Percentiles rank a stretch among this genome's conserved stretches.
Conservation (phyloP, 2,113 vertebrate genomes). For the Ammodytes dubius region DNA sequence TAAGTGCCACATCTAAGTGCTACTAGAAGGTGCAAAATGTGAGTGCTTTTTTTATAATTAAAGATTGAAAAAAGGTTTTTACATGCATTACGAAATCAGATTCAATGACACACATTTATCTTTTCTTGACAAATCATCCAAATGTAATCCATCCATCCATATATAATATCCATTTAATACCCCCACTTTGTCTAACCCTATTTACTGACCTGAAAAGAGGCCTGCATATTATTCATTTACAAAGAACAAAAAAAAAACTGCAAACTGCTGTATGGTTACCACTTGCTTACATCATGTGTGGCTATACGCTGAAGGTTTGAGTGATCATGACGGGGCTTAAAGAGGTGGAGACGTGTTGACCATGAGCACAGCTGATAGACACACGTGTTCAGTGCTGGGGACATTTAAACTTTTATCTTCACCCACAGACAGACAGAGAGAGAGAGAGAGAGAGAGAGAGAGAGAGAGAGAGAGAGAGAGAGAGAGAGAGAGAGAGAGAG, state of each 20-base stretch:
- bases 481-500: too few species aligned
- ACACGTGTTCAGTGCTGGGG: constrained; percentile 50
- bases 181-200: background rate
- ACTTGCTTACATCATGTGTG: background rate
- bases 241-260: background rate
- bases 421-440: background rate
- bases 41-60: too few species aligned
- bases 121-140: background rate
- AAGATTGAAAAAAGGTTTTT: background rate
- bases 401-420: constrained; percentile 77
- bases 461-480: too few species aligned
- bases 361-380: constrained; percentile 57
- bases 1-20: too few species aligned
- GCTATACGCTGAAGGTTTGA: background rate
- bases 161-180: background rate
- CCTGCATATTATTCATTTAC: background rate
- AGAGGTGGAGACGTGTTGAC: constrained; percentile 16
- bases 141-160: background rate
- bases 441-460: too few species aligned
- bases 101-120: background rate
- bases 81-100: too few species aligned
- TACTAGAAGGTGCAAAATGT: too few species aligned
- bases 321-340: constrained; percentile 1
- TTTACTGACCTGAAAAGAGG: background rate
- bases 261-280: too few species aligned